phyloP scores from a whole-genome alignment of 2,888 invertebrate genomes.

The Watsonalla binaria region DNA sequence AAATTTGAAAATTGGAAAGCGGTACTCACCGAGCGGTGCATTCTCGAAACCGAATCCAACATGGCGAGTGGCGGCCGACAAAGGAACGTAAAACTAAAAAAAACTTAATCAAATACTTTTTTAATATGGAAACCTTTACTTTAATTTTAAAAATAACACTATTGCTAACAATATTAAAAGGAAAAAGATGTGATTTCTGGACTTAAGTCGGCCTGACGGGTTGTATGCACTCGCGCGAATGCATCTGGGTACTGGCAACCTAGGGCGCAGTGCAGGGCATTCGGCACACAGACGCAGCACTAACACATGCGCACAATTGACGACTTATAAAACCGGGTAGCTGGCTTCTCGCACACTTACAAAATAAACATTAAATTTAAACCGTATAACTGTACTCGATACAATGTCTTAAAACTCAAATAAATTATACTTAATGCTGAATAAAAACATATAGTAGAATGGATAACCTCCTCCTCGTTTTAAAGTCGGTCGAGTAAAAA shows the following conservation, averaged over 20 bases:
- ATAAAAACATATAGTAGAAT: too few species aligned
- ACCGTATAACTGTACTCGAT: background rate
- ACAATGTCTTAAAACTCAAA: background rate
- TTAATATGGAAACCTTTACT: too few species aligned
- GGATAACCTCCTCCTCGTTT: too few species aligned
- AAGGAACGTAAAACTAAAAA: slow-evolving; percentile 26
- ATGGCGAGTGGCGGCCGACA: slow-evolving; percentile 55
- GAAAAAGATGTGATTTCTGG: slow-evolving; percentile 4
- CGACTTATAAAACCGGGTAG: slow-evolving; percentile 7
- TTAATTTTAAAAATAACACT: background rate
- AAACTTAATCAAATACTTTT: too few species aligned
- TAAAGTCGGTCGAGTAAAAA: too few species aligned
- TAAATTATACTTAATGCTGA: too few species aligned
- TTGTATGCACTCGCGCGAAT: slow-evolving; percentile 26
- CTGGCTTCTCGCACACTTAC: slow-evolving; percentile 11
- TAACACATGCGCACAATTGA: slow-evolving; percentile 15
- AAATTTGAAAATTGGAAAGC: slow-evolving; percentile 45
- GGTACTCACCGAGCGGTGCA: slow-evolving; percentile 37
- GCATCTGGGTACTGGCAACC: slow-evolving; percentile 26
- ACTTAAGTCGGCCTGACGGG: slow-evolving; percentile 3
- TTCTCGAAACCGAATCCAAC: slow-evolving; percentile 33
- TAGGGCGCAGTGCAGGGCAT: slow-evolving; percentile 24
- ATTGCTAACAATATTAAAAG: background rate
- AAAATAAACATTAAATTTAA: slow-evolving; percentile 1
- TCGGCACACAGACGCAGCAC: slow-evolving; percentile 18